phyloP scores from a whole-genome alignment of 1,140 invertebrate species.

The Drosophila nikananu region DNA sequence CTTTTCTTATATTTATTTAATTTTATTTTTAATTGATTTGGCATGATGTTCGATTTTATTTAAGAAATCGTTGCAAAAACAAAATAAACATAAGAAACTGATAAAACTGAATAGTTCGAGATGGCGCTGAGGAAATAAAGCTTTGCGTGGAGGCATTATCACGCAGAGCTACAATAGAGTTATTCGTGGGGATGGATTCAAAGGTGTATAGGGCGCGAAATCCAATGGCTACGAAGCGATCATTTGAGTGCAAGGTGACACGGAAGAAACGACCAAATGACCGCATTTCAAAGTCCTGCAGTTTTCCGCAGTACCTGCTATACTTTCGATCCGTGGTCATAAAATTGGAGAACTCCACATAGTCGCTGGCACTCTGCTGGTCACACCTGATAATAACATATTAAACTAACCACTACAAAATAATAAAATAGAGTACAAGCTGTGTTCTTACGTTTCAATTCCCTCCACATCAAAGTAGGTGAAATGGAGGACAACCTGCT shows the following conservation, averaged over 20 bases:
- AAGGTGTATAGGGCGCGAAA: slow-evolving; percentile 97
- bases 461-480: slow-evolving; percentile 97
- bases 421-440: background rate
- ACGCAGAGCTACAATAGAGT: slow-evolving; percentile 19
- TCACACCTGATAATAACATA: slow-evolving; percentile 89
- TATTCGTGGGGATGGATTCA: slow-evolving; percentile 56
- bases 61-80: slow-evolving; percentile 4
- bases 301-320: slow-evolving; percentile 94
- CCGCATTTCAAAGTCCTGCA: slow-evolving; percentile 90
- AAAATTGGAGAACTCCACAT: slow-evolving; percentile 97
- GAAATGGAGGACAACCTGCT: slow-evolving; percentile 94
- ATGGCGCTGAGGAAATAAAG: slow-evolving; percentile 47
- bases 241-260: slow-evolving; percentile 97
- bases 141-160: slow-evolving; percentile 83
- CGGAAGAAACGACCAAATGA: slow-evolving; percentile 97
- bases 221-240: slow-evolving; percentile 95
- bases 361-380: slow-evolving; percentile 94
- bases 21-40: background rate
- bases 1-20: background rate
- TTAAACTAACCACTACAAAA: too few relatives aligned
- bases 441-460: slow-evolving; percentile 92
- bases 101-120: background rate
- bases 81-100: slow-evolving; percentile 2
- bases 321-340: slow-evolving; percentile 94
- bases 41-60: background rate